These are phyloP conservation scores for Heteromurus nitidus DNA, from an alignment of 2,888 invertebrate species.

Conservation along the genomic window DNA sequence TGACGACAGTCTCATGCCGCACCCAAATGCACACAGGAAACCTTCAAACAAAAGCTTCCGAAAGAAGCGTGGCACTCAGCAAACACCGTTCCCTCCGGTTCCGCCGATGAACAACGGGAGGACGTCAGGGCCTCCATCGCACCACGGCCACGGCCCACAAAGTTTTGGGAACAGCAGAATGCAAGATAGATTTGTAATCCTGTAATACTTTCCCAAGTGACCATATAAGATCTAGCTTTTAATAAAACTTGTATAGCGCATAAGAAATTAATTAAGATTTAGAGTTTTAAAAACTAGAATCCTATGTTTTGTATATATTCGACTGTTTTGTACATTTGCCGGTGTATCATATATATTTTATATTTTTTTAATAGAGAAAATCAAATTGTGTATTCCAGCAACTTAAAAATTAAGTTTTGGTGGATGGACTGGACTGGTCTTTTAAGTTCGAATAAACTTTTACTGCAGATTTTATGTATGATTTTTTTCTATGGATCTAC, in stretches of 20 bases:
- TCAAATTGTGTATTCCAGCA: too few species aligned
- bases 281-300: not conserved
- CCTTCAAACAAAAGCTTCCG: constrained; percentile 64
- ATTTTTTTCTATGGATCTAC: too few species aligned
- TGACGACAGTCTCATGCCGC: constrained; percentile 72
- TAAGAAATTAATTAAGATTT: not conserved
- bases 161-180: constrained; percentile 59
- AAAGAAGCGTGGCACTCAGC: constrained; percentile 59
- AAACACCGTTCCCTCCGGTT: constrained; percentile 66
- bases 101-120: constrained; percentile 57
- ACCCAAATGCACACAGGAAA: constrained; percentile 61
- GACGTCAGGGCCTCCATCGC: constrained; percentile 38
- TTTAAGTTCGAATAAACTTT: too few species aligned
- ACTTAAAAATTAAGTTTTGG: too few species aligned
- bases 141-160: constrained; percentile 32
- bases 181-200: constrained; percentile 63
- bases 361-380: not conserved
- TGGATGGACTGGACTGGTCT: too few species aligned
- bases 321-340: not conserved
- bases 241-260: not conserved
- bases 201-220: constrained; percentile 53
- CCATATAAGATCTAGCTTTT: constrained; percentile 45
- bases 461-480: too few species aligned
- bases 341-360: not conserved
- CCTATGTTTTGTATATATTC: not conserved